These are phyloP conservation scores for Perccottus glenii DNA, from an alignment of 2,113 vertebrate species.

Conservation along the genomic window DNA sequence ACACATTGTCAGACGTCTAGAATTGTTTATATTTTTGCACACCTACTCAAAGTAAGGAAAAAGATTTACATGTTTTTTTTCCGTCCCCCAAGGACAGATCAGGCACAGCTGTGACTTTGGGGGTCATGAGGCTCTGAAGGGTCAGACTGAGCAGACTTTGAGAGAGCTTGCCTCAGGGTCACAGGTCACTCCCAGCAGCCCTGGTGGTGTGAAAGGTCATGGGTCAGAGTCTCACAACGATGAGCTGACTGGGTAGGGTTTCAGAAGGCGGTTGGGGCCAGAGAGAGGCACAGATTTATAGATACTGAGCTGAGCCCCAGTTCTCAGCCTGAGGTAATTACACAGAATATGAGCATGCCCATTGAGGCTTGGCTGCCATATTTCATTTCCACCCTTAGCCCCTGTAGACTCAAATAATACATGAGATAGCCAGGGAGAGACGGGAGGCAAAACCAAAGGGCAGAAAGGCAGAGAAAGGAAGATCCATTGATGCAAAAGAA, in stretches of 20 bases:
- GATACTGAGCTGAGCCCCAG: slow-evolving; percentile 70
- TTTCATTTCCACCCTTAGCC: slow-evolving; percentile 81
- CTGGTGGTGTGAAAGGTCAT: slow-evolving; percentile 84
- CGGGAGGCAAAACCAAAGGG: slow-evolving; percentile 63
- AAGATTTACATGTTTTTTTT: slow-evolving; percentile 71
- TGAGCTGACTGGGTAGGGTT: slow-evolving; percentile 74
- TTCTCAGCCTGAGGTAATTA: slow-evolving; percentile 78
- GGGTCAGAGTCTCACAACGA: slow-evolving; percentile 83
- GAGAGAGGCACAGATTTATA: slow-evolving; percentile 79
- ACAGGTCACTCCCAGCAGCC: slow-evolving; percentile 81
- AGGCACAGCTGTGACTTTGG: slow-evolving; percentile 84
- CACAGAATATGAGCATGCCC: slow-evolving; percentile 81
- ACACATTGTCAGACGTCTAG: slow-evolving; percentile 26
- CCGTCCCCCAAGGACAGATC: slow-evolving; percentile 81
- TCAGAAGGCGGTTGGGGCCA: slow-evolving; percentile 76
- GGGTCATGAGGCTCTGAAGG: slow-evolving; percentile 72
- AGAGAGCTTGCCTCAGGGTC: slow-evolving; percentile 75
- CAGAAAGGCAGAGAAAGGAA: slow-evolving; percentile 66
- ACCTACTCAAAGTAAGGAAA: slow-evolving; percentile 38
- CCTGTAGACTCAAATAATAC: slow-evolving; percentile 80
- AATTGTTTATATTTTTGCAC: slow-evolving; percentile 14
- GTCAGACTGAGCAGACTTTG: slow-evolving; percentile 81
- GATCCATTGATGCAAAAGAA: slow-evolving; percentile 64
- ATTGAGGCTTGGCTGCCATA: slow-evolving; percentile 78
- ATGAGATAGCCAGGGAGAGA: slow-evolving; percentile 75